Conservation (phyloP, 2,113 vertebrate species). For the Ivindomyrus marchei region DNA sequence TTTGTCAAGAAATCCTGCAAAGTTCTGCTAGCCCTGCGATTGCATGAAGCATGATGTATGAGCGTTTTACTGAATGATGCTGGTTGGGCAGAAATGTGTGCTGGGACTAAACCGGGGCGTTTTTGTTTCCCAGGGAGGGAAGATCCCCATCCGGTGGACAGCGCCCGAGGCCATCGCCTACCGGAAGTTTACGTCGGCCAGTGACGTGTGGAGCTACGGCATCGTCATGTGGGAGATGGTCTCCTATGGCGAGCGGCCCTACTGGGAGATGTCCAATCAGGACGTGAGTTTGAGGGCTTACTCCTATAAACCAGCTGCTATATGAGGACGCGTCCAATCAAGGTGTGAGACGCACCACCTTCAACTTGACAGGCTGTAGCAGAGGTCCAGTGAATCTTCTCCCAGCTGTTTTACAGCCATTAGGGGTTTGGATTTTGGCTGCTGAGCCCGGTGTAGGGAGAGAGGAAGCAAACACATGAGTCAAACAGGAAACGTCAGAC, state of each 20-base stretch:
- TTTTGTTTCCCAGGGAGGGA: slow-evolving; percentile 53
- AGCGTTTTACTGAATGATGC: background rate
- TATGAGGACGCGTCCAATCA: no score
- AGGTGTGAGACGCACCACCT: background rate
- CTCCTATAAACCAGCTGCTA: background rate
- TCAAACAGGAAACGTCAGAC: background rate
- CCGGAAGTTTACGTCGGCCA: slow-evolving; percentile 68
- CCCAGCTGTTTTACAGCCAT: background rate
- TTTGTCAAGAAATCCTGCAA: background rate
- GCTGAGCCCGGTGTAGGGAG: background rate
- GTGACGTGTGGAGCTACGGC: slow-evolving; percentile 69
- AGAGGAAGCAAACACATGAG: background rate
- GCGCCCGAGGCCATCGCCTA: slow-evolving; percentile 67
- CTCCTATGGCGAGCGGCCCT: slow-evolving; percentile 66
- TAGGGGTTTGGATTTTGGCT: background rate
- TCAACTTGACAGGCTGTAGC: background rate
- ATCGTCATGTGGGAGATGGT: slow-evolving; percentile 73
- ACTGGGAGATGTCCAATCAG: slow-evolving; percentile 74
- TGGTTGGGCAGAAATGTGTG: background rate
- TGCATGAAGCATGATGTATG: background rate
- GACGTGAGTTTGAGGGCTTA: slow-evolving; percentile 53
- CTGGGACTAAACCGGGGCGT: background rate
- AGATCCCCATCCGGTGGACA: slow-evolving; percentile 68
- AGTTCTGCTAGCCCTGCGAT: background rate
- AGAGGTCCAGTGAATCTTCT: background rate